phyloP scores from a whole-genome alignment of 2,113 vertebrate species.

The Isurus oxyrinchus region DNA sequence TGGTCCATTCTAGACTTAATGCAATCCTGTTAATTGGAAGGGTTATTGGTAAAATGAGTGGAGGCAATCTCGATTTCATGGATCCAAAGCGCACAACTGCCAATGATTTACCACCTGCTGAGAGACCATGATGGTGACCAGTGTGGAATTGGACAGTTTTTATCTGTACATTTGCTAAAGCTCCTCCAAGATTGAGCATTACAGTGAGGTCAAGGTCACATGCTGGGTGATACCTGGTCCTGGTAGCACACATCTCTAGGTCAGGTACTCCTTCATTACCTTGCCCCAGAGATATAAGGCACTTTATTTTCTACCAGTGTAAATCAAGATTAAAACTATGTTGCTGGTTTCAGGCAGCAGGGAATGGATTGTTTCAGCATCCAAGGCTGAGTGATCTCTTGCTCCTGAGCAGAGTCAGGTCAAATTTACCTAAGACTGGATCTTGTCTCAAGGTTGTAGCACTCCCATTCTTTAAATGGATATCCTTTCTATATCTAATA shows the following conservation, averaged over 20 bases:
- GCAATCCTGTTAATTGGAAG: neutral
- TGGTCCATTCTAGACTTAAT: neutral
- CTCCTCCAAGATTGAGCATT: neutral
- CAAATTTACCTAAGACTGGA: neutral
- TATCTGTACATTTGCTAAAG: neutral
- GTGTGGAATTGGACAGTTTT: neutral
- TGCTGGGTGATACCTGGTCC: neutral
- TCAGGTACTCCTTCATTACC: neutral
- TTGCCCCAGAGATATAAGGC: neutral
- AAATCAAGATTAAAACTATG: neutral
- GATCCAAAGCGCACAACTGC: neutral
- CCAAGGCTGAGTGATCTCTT: neutral
- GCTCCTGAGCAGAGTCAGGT: neutral
- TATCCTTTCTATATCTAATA: neutral
- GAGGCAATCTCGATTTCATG: neutral
- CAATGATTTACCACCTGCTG: neutral
- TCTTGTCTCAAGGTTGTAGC: neutral
- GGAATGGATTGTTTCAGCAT: neutral
- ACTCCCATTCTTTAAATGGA: neutral
- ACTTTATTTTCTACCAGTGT: neutral
- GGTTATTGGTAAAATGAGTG: neutral
- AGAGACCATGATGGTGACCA: neutral
- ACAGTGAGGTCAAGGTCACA: neutral
- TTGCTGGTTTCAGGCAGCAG: neutral
- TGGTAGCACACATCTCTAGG: neutral